Conservation (phyloP, 2,797 vertebrate species). For the Muscicapa comitata region DNA sequence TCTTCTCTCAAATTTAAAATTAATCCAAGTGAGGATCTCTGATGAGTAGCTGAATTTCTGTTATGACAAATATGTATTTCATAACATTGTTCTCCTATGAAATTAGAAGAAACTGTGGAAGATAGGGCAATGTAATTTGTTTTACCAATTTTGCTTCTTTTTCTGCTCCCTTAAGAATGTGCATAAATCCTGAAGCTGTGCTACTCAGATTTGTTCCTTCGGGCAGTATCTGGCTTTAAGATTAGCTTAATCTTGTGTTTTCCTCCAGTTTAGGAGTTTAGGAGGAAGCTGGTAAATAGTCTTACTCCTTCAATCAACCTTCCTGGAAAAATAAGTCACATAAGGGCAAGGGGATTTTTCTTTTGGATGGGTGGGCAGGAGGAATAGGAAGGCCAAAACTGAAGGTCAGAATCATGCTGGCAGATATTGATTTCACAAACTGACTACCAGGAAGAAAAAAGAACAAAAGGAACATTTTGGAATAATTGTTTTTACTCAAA, state of each 20-base stretch:
- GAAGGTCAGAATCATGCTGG: background rate
- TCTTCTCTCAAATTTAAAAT: background rate
- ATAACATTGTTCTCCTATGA: background rate
- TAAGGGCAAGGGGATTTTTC: background rate
- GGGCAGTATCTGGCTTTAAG: background rate
- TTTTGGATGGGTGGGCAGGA: background rate
- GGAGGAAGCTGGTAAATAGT: background rate
- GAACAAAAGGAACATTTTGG: rapidly evolving
- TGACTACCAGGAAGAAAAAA: background rate
- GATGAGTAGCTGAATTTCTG: background rate
- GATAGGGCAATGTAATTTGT: background rate
- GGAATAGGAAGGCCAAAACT: background rate
- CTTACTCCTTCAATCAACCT: background rate
- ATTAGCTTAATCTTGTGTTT: background rate
- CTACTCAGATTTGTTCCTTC: background rate
- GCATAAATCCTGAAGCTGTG: background rate
- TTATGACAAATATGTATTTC: background rate
- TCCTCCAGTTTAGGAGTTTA: background rate
- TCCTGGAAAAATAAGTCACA: background rate
- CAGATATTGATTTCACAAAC: background rate
- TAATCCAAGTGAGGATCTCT: background rate
- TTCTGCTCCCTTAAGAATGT: background rate
- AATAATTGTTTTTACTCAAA: background rate
- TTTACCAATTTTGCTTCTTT: background rate
- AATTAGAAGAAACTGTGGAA: constrained; percentile 34